phyloP scores from a whole-genome alignment of 2,113 vertebrate species.

The Phoenicopterus ruber region DNA sequence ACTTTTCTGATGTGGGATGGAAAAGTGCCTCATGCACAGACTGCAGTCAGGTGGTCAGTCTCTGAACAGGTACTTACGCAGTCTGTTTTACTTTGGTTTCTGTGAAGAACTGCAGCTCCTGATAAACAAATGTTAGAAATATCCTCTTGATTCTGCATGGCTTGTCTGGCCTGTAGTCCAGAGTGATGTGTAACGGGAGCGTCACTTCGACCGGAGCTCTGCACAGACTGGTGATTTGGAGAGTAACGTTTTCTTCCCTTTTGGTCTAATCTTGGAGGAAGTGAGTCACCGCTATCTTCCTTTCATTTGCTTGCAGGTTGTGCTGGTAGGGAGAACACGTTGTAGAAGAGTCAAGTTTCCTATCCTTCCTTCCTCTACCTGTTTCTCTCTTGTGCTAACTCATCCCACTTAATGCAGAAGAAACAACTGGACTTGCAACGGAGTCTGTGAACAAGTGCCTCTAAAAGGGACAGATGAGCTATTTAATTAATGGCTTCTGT shows the following conservation, averaged over 20 bases:
- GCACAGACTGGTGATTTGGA: neutral
- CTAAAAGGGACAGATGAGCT: neutral
- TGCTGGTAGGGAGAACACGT: neutral
- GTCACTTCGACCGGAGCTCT: neutral
- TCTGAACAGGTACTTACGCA: neutral
- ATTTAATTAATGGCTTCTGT: neutral
- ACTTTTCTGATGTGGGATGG: neutral
- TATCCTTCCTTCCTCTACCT: neutral
- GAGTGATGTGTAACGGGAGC: neutral
- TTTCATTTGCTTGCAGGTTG: neutral
- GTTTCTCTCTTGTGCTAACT: neutral
- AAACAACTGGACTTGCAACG: neutral
- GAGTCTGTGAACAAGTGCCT: neutral
- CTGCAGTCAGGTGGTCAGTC: neutral
- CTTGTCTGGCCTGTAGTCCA: neutral
- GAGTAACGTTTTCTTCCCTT: neutral
- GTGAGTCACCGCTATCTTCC: neutral
- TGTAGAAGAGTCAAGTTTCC: neutral
- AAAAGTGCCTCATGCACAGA: neutral
- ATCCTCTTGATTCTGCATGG: neutral
- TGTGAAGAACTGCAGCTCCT: neutral
- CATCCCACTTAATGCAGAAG: neutral
- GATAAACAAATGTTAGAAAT: neutral
- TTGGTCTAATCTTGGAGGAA: constrained; percentile 4
- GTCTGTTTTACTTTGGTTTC: neutral